Evolutionary conservation across 2,797 vertebrate species (phyloP).

Genomic region (Ceryle rudis): DNA sequence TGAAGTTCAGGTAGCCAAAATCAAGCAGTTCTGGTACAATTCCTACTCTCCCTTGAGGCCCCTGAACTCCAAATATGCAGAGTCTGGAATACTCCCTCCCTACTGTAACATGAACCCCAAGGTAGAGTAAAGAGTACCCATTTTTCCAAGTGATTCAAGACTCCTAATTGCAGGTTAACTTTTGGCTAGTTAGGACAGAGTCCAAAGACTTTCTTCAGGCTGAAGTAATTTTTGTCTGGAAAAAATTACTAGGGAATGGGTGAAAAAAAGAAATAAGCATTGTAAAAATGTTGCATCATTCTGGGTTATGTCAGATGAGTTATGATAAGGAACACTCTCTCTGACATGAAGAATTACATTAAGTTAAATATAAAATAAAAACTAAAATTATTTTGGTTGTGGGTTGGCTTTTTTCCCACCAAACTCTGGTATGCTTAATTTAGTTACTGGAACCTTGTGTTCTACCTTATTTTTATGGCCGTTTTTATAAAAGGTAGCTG

Average conservation of each 20-base stretch:
- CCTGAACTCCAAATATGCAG: background rate
- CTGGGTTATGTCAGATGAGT: constrained; percentile 40
- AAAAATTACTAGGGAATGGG: background rate
- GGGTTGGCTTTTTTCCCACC: background rate
- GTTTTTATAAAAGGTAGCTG: constrained; percentile 73
- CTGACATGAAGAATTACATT: constrained; percentile 11
- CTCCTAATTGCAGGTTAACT: constrained; percentile 47
- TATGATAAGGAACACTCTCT: constrained; percentile 31
- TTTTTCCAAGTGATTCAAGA: constrained; percentile 43
- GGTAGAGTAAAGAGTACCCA: constrained; percentile 24
- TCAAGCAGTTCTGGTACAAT: background rate
- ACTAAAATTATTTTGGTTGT: background rate
- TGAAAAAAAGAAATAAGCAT: background rate
- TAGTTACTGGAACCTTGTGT: constrained; percentile 57
- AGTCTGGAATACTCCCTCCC: constrained; percentile 36
- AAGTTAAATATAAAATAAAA: constrained; percentile 35
- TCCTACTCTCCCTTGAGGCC: background rate
- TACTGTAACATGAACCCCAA: constrained; percentile 34
- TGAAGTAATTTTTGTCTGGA: constrained; percentile 56
- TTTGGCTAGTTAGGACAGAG: constrained; percentile 38
- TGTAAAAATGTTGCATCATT: constrained; percentile 42
- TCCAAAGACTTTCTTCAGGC: constrained; percentile 27
- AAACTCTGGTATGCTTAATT: constrained; percentile 26
- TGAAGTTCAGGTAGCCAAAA: background rate
- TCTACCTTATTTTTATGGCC: constrained; percentile 45